phyloP scores from a whole-genome alignment of 2,888 invertebrate species.

The Drosophila paramelanica region DNA sequence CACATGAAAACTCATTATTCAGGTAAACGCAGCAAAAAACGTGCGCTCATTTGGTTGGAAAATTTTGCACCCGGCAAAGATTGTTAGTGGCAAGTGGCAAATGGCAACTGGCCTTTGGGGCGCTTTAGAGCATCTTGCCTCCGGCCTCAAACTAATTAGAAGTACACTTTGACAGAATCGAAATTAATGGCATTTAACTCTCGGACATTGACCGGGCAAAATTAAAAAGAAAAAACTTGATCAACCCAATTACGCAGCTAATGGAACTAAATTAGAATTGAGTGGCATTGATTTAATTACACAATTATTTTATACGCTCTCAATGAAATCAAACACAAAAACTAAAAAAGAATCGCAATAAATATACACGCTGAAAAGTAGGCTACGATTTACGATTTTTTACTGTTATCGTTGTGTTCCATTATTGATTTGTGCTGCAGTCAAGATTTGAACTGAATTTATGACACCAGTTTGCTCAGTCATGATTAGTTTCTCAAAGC shows the following conservation, averaged over 20 bases:
- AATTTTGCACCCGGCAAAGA: slow-evolving; percentile 38
- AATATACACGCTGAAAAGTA: slow-evolving; percentile 31
- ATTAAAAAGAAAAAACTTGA: slow-evolving; percentile 38
- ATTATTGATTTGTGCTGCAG: slow-evolving; percentile 15
- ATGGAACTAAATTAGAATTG: slow-evolving; percentile 56
- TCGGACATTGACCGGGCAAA: background rate
- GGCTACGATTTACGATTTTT: slow-evolving; percentile 12
- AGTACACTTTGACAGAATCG: slow-evolving; percentile 57
- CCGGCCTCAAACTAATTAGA: slow-evolving; percentile 60
- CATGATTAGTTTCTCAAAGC: slow-evolving; percentile 10
- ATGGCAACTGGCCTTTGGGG: slow-evolving; percentile 20
- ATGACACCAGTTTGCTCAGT: slow-evolving; percentile 7
- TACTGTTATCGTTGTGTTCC: background rate
- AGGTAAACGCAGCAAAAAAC: slow-evolving; percentile 70
- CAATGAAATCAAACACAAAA: slow-evolving; percentile 4
- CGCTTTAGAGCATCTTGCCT: slow-evolving; percentile 32
- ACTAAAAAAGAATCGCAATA: slow-evolving; percentile 3
- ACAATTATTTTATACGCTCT: slow-evolving; percentile 44
- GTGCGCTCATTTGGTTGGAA: slow-evolving; percentile 65
- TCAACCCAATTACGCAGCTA: slow-evolving; percentile 69
- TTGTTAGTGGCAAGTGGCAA: slow-evolving; percentile 28
- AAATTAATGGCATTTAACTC: slow-evolving; percentile 60
- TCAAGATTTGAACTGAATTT: slow-evolving; percentile 31
- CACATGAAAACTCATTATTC: slow-evolving; percentile 72
- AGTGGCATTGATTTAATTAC: slow-evolving; percentile 72